Evolutionary conservation across 92 coral and sea anemone species (phyloP), one percentile per base, ranked within the genome.

Genomic region (Epizoanthus stellaris): DNA sequence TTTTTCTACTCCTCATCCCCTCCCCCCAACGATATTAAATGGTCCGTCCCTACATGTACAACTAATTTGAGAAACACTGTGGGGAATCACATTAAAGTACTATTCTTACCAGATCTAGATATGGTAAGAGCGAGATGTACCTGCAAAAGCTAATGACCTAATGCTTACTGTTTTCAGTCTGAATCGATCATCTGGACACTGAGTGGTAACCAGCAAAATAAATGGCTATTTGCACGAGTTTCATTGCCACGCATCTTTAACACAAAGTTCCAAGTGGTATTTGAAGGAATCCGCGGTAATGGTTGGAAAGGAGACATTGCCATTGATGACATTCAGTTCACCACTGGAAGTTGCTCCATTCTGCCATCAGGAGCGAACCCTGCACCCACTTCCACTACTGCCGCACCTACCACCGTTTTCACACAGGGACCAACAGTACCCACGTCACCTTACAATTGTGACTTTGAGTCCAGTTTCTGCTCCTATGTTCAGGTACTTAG

Each of bases 261-360:
- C 65, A 84, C 63, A 39, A 67, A 82, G 39, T 86, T 70, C 82
- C 83, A 90, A 86, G 83, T 96, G 63, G 97, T 94, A 2, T 96
- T 96, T 67, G 99, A 96, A 89, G 99, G 91, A 52, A 87, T 94
- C 54, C 94, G 98, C 70, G 99, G 99, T 34, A 82, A 62, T 70
- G 80, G 96, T 59, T 94, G 73, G 85, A 47, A 56, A 9, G 98
- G 99, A 1, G 99, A 96, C 80, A 94, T 96, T n/a, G 93, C 99
- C 9, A 88, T 96, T 59, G 99, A 96, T 76, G 99, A 96, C 86
- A 86, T 96, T 58, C 94, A 82, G n/a, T 88, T 96, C 19, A 82
- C 90, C 16, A 86, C 82, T 6, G 64, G 85, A 40, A 82, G 85
- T 13, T 96, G 99, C 73, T 30, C 91, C 10, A 89, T 89, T 30